Percentiles rank a stretch among this genome's conserved stretches.
These are phyloP conservation scores for Campylomormyrus tamandua DNA, from an alignment of 2,113 vertebrate species.

Conservation along the genomic window DNA sequence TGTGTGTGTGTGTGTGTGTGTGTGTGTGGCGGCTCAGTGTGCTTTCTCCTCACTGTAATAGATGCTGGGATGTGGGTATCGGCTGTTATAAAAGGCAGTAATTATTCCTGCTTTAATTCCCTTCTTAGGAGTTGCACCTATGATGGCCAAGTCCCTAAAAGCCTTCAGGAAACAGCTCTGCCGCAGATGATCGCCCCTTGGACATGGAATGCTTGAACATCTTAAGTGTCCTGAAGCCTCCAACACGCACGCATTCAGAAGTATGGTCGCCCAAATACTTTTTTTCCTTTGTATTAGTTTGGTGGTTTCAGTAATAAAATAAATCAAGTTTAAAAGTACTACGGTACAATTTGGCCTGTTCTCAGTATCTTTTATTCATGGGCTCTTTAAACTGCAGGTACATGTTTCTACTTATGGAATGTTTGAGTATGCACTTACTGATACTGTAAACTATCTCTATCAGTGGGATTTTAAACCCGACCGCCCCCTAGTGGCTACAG, in stretches of 20 bases:
- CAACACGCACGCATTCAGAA: not conserved
- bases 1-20: not conserved
- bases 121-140: constrained; percentile 66
- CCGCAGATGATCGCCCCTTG: constrained; percentile 45
- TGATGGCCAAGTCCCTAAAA: constrained; percentile 77
- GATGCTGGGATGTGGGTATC: not conserved
- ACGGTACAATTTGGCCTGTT: constrained; percentile 14
- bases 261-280: not conserved
- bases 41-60: not conserved
- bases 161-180: constrained; percentile 63
- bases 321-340: not conserved
- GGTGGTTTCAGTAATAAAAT: not conserved
- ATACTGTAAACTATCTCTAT: not conserved
- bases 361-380: not conserved
- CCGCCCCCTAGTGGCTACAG: not conserved
- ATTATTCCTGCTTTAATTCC: not conserved
- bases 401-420: not conserved
- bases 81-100: not conserved
- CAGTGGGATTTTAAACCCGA: not conserved
- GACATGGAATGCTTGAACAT: not conserved
- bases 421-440: not conserved
- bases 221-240: not conserved
- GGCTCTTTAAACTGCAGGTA: not conserved
- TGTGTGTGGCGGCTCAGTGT: not conserved
- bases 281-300: not conserved